Base-by-base conservation (phyloP, 2,888 invertebrate genomes). In the Amphipyra berbera region DNA sequence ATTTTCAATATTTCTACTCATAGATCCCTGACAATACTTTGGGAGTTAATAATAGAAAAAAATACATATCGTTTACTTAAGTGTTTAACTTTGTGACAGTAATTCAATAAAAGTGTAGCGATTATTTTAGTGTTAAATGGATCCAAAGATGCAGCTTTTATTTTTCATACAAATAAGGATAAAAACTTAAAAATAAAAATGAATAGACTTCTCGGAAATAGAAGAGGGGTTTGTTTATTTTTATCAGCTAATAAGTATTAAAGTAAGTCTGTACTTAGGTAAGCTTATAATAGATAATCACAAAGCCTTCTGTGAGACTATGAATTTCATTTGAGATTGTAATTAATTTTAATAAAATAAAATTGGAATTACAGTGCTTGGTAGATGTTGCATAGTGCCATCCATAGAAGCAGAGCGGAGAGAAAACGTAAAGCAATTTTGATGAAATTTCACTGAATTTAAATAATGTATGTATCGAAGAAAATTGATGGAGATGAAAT, bases 101-200 rank as follows among this genome's bases (percentile, higher is more conserved):
- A 88, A 88, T 79, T 90, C 93, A 93, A 91, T 92, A 90, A 90
- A 78, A 82, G 65, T 64, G 85, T 88, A 88, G 90, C 73, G 54
- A 75, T 82, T 77, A 78, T 78, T 82, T 75, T 82, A 82, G 82
- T 81, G 73, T 81, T 60, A 79, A 84, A 83, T 78, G 49, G 84
- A 88, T 88, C 93, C 93, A 94, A 94, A 93, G 94, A 94, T 85
- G 84, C 93, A 90, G 90, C 88, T 92, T 91, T 93, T 93, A 91
- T 92, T 93, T 93, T 93, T 91, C 88, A 88, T 91, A 92, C 85
- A 75, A 72, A 53, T 89, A 89, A 86, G 81, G 88, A 85, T 89
- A 89, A 87, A 88, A 82, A 83, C 45, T 48, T 61, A 54, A 12
- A 50, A 42, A 61, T 62, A 80, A 79, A 77, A 75, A 73, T 78